phyloP scores from a whole-genome alignment of 2,797 vertebrate species.

The Lophius americanus region DNA sequence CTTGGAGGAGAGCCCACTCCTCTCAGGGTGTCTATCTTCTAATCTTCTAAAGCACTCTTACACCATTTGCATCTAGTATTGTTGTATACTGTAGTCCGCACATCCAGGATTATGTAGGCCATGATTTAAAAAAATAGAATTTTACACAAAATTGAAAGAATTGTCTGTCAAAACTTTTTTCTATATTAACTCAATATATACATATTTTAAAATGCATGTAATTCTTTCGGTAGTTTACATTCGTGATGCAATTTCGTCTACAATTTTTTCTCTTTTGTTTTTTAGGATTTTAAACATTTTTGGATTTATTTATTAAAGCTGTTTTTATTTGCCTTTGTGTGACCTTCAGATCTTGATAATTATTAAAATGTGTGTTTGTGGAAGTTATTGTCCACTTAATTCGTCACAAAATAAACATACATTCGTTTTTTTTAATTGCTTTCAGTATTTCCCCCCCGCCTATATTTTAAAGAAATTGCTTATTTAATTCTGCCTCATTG shows the following conservation, averaged over 20 bases:
- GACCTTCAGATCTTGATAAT: conserved; percentile 12
- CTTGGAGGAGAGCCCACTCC: conserved; percentile 77
- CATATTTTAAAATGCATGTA: too few species aligned
- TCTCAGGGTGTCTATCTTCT: conserved; percentile 79
- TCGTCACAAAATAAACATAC: neutral
- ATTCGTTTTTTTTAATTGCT: neutral
- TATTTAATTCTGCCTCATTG: neutral
- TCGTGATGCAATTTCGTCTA: neutral
- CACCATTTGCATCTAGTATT: conserved; percentile 73
- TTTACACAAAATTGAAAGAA: conserved; percentile 34
- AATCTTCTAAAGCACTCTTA: conserved; percentile 79
- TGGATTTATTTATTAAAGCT: neutral
- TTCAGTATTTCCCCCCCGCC: neutral
- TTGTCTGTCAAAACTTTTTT: neutral
- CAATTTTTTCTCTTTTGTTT: conserved; percentile 1
- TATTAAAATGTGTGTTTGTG: neutral
- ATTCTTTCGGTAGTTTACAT: too few species aligned
- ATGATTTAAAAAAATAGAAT: conserved; percentile 19
- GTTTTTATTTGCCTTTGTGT: conserved; percentile 6
- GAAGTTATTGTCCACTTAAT: neutral
- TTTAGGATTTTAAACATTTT: neutral
- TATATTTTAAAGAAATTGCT: neutral
- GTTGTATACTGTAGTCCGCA: conserved; percentile 64
- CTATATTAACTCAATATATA: too few species aligned
- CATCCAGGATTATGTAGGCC: conserved; percentile 51